Conservation (phyloP, 2,888 invertebrate species). For the Ypsolopha scabrella region DNA sequence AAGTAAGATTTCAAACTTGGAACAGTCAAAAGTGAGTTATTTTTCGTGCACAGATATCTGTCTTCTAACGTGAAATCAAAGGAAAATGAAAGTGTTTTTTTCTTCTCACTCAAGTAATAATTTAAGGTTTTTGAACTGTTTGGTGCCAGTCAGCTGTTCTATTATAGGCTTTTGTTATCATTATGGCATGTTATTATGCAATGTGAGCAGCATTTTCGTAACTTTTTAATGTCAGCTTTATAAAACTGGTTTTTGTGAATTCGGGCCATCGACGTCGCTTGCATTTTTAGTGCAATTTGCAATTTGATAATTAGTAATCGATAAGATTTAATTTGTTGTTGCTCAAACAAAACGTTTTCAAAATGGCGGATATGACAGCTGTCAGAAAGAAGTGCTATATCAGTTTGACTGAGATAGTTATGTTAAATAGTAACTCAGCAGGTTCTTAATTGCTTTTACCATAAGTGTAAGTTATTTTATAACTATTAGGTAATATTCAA, state of each 20-base stretch:
- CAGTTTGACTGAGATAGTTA: too few species aligned
- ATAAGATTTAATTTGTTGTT: too few species aligned
- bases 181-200: neutral
- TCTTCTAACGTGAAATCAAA: neutral
- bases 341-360: too few species aligned
- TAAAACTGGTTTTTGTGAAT: neutral
- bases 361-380: too few species aligned
- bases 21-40: neutral
- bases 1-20: neutral
- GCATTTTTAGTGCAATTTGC: neutral
- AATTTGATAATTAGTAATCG: too few species aligned
- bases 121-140: neutral
- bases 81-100: conserved; percentile 3
- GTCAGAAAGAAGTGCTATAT: too few species aligned
- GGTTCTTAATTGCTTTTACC: neutral
- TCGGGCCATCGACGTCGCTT: neutral
- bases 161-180: neutral
- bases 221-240: neutral
- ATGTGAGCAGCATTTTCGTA: neutral
- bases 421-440: too few species aligned
- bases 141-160: neutral
- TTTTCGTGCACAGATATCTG: neutral
- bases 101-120: neutral
- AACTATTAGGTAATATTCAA: neutral
- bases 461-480: neutral